Evolutionary conservation across 2,888 invertebrate species (phyloP), one percentile per base, ranked within the genome.

Genomic region (Chalcis sispes): DNA sequence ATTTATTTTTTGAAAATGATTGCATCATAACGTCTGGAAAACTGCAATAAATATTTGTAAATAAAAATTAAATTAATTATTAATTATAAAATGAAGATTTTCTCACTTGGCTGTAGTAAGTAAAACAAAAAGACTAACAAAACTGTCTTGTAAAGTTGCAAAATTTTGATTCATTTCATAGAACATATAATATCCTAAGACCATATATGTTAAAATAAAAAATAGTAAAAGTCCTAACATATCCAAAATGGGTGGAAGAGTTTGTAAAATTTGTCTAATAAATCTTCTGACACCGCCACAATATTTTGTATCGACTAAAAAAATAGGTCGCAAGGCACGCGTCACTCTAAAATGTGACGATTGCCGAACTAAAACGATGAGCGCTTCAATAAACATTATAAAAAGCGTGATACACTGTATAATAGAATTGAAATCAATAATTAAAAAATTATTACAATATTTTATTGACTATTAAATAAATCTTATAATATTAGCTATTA

Each of bases 21-120:
- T 95, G 95, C 96, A 96, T 96, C 96, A 96, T 96, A 23, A 97
- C 95, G 88, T 96, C 96, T 2, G 96, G 96, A 89, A 94, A 96
- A 89, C 96, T 96, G 79, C 71, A 75, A 70, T 58, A 69, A 23
- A 27, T 13, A 25, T 32, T 42, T 65, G 50, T 48, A 36, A 36
- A 32, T 29, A 25, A 32, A 52, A 42, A 64, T 36, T 36, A 69
- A 48, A 5, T 40, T 56, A 18, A 50, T 4, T 20, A 18, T 40
- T 23, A n/a, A 65, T 65, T n/a, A 66, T 48, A 7, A 27, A 29
- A 48, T 29, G 48, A 66, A 70, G 58, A n/a, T 48, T 42, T 40
- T 91, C 94, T 92, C 90, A 96, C 96, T 97, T 97, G 75, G 96
- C 96, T 13, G 96, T 96, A 0, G 96, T 96, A n/a, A 96, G 90